Percentiles rank a stretch among this genome's conserved stretches.
Evolutionary conservation across 2,888 invertebrate genomes (phyloP).

Genomic region (Lasioglossum zephyrum): DNA sequence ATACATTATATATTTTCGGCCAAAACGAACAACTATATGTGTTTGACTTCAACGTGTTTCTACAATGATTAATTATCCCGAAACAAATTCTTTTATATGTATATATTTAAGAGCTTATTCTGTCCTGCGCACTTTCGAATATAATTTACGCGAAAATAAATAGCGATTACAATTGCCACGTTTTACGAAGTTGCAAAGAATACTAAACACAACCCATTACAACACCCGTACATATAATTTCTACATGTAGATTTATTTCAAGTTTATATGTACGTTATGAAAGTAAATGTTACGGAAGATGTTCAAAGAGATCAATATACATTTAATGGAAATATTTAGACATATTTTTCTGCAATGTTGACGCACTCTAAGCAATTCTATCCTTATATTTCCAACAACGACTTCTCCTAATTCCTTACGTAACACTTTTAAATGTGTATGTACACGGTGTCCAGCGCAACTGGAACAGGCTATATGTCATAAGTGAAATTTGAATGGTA

Average conservation of each 20-base stretch:
- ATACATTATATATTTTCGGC: conserved; percentile 24
- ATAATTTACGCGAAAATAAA: conserved; percentile 24
- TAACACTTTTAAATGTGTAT: not conserved
- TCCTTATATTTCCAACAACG: not conserved
- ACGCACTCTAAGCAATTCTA: not conserved
- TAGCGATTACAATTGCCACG: conserved; percentile 26
- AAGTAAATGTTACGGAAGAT: conserved; percentile 58
- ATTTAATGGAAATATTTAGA: conserved; percentile 23
- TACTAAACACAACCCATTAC: conserved; percentile 8
- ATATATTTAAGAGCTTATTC: not conserved
- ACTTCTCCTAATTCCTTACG: not conserved
- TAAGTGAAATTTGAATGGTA: no score
- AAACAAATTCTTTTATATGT: not conserved
- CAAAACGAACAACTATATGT: not conserved
- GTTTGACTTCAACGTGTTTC: conserved; percentile 10
- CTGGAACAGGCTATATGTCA: no score
- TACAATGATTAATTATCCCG: conserved; percentile 2
- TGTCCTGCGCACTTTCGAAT: not conserved
- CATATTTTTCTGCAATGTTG: not conserved
- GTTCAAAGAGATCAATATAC: conserved; percentile 56
- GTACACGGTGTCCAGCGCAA: no score
- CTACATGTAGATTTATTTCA: conserved; percentile 41
- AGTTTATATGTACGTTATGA: conserved; percentile 38
- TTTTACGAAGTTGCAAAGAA: conserved; percentile 19
- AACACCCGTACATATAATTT: conserved; percentile 24